Conservation (phyloP, 2,113 vertebrate genomes). For the Synodontis membranacea region DNA sequence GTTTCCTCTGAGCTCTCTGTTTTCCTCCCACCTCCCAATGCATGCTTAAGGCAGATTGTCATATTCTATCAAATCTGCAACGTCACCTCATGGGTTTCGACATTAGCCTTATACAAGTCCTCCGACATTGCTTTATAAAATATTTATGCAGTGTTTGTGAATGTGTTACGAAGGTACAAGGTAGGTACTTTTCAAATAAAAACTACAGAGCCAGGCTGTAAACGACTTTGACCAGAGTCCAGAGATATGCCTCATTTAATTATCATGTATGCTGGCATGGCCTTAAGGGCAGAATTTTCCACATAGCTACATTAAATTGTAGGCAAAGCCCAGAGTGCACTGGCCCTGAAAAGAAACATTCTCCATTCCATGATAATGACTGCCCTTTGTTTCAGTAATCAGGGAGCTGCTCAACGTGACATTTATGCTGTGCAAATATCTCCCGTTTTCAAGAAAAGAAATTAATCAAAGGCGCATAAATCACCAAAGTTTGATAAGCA, state of each 20-base stretch:
- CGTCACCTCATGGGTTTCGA: constrained; percentile 4
- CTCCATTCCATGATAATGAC: constrained; percentile 37
- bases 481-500: constrained; percentile 47
- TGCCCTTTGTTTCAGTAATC: constrained; percentile 45
- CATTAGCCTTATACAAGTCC: background rate
- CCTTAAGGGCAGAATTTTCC: constrained; percentile 7
- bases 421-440: constrained; percentile 43
- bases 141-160: background rate
- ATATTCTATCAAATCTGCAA: background rate
- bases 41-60: constrained; percentile 10
- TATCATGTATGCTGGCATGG: background rate
- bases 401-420: constrained; percentile 31
- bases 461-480: constrained; percentile 39
- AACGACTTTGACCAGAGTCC: background rate
- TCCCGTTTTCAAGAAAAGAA: constrained; percentile 36
- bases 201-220: background rate
- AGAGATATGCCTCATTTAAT: constrained; percentile 13
- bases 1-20: background rate
- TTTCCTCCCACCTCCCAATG: background rate
- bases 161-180: background rate
- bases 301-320: constrained; percentile 19
- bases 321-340: background rate
- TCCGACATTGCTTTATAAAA: background rate
- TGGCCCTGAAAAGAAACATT: constrained; percentile 14
- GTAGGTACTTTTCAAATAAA: constrained; percentile 7